phyloP scores from a whole-genome alignment of 2,113 vertebrate genomes.

The Myrmecobius fasciatus region DNA sequence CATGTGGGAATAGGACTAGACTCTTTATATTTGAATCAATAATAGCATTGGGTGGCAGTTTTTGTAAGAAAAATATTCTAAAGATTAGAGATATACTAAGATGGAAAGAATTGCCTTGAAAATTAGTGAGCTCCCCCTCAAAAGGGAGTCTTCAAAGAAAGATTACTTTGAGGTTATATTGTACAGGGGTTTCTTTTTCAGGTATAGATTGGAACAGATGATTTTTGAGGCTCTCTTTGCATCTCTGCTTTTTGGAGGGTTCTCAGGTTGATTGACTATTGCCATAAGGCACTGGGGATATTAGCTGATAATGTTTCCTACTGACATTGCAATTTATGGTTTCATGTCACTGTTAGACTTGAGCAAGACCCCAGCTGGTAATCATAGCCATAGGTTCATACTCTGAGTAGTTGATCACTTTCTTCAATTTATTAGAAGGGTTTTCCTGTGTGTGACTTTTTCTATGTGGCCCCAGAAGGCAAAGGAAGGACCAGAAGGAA shows the following conservation, averaged over 20 bases:
- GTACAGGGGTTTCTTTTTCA: background rate
- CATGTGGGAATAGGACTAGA: background rate
- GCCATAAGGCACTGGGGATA: background rate
- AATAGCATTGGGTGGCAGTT: background rate
- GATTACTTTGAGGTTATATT: background rate
- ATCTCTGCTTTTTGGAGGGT: background rate
- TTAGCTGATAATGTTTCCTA: background rate
- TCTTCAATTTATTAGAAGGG: background rate
- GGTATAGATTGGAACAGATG: background rate
- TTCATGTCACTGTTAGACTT: background rate
- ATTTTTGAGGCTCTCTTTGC: background rate
- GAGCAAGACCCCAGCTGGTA: background rate
- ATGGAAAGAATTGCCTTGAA: background rate
- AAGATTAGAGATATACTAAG: background rate
- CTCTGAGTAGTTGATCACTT: background rate
- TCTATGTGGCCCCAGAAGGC: background rate
- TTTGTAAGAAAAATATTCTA: background rate
- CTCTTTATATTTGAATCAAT: background rate
- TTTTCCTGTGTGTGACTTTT: background rate
- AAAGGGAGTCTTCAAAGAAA: background rate
- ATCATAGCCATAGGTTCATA: background rate
- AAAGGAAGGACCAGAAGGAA: background rate
- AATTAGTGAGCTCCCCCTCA: background rate
- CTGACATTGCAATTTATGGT: background rate
- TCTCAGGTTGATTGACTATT: background rate